Percentiles rank a stretch among this genome's conserved stretches.
phyloP scores from a whole-genome alignment of 2,888 invertebrate species.

The Latrodectus elegans region DNA sequence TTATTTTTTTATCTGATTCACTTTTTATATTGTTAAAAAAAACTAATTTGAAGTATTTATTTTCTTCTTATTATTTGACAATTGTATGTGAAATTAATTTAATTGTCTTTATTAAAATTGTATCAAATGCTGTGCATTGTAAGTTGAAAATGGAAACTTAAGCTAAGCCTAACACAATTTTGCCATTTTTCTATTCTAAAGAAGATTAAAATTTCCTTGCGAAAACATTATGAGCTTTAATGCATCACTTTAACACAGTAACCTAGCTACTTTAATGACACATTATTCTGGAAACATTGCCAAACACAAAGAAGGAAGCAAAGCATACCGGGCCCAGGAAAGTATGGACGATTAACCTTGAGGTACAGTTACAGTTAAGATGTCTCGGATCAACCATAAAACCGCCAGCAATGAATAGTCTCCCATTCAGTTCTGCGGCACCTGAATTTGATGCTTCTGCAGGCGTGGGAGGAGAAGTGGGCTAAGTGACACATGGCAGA shows the following conservation, averaged over 20 bases:
- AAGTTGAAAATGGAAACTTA: not conserved
- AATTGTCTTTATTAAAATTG: too few relatives aligned
- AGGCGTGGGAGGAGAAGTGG: not conserved
- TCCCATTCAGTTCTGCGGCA: not conserved
- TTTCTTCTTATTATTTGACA: too few relatives aligned
- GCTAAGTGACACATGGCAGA: not conserved
- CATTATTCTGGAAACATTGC: conserved; percentile 1
- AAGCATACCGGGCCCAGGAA: not conserved
- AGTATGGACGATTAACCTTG: conserved; percentile 30
- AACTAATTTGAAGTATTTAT: too few relatives aligned
- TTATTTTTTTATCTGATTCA: too few relatives aligned
- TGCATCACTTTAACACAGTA: conserved; percentile 5
- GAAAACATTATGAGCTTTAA: not conserved
- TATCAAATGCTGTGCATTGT: too few relatives aligned
- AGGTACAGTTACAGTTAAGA: conserved; percentile 27
- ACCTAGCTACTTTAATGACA: not conserved
- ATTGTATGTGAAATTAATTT: too few relatives aligned
- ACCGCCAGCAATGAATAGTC: conserved; percentile 29
- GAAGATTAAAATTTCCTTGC: not conserved
- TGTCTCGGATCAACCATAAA: conserved; percentile 25
- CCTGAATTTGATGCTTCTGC: not conserved
- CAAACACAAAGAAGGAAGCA: not conserved
- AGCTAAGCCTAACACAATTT: not conserved
- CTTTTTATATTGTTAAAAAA: too few relatives aligned
- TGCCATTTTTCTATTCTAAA: not conserved